These are phyloP conservation scores for Antennarius maculatus DNA, from an alignment of 2,797 vertebrate genomes.

Conservation along the genomic window DNA sequence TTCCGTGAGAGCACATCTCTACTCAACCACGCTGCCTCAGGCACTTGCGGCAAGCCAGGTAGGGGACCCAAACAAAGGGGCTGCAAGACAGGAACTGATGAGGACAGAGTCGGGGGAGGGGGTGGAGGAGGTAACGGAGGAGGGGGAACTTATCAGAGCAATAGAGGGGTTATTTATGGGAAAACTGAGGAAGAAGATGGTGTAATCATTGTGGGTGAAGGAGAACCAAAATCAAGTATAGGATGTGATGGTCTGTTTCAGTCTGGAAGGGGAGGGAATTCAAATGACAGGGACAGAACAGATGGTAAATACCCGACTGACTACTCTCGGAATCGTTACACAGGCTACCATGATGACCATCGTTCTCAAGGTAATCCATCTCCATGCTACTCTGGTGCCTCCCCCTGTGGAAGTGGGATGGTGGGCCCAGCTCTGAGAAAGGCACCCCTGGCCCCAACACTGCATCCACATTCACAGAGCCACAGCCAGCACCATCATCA, in stretches of 20 bases:
- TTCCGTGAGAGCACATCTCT: conserved; percentile 88
- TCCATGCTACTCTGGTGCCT: conserved; percentile 84
- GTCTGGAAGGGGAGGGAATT: conserved; percentile 81
- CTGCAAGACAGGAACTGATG: conserved; percentile 81
- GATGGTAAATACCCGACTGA: conserved; percentile 84
- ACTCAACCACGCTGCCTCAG: conserved; percentile 88
- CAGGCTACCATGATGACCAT: conserved; percentile 87
- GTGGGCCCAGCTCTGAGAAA: conserved; percentile 85
- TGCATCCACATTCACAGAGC: conserved; percentile 86
- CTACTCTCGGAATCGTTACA: conserved; percentile 87
- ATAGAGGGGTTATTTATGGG: conserved; percentile 81
- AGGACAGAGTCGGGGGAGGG: conserved; percentile 81
- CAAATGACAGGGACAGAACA: conserved; percentile 82
- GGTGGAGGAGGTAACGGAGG: conserved; percentile 81
- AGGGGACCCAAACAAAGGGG: conserved; percentile 82
- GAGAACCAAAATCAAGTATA: conserved; percentile 80
- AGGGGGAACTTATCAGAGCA: conserved; percentile 81
- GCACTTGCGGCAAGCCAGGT: conserved; percentile 87
- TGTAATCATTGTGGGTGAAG: conserved; percentile 82
- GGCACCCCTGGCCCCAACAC: conserved; percentile 85
- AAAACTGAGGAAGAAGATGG: conserved; percentile 84
- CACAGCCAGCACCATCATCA: conserved; percentile 83
- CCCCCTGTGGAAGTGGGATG: conserved; percentile 86
- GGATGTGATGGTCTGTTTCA: conserved; percentile 83
- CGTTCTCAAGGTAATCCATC: conserved; percentile 86